phyloP scores from a whole-genome alignment of 1,140 invertebrate species.

The Plodia interpunctella region DNA sequence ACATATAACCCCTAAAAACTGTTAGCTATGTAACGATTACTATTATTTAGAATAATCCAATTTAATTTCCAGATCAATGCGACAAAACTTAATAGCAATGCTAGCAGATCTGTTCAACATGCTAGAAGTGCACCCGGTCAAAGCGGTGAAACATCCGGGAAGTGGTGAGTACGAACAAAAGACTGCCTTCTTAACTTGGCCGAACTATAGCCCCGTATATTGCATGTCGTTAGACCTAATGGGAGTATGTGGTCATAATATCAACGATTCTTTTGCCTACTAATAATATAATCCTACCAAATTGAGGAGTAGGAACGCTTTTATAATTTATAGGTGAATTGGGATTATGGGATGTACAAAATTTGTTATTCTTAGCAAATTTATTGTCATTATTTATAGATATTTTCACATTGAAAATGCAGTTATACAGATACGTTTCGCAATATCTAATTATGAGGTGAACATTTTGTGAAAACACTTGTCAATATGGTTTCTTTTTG shows the following conservation, averaged over 20 bases:
- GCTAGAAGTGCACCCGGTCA: constrained; percentile 94
- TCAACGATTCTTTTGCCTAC: constrained; percentile 62
- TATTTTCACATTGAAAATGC: too few relatives aligned
- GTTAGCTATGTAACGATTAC: too few relatives aligned
- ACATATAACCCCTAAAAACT: too few relatives aligned
- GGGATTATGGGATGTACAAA: constrained; percentile 6
- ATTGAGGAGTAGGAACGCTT: constrained; percentile 32
- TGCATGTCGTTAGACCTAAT: constrained; percentile 61
- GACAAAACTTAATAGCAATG: constrained; percentile 95
- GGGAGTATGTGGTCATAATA: constrained; percentile 77
- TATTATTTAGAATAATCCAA: not conserved
- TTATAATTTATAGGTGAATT: constrained; percentile 12
- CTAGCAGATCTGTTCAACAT: constrained; percentile 97
- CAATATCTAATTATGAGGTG: too few relatives aligned
- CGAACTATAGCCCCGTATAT: constrained; percentile 41
- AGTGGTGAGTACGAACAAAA: constrained; percentile 54
- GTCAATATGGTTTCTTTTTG: too few relatives aligned
- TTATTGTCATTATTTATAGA: too few relatives aligned
- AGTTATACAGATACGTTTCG: too few relatives aligned
- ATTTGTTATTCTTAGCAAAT: not conserved
- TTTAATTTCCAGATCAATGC: constrained; percentile 84
- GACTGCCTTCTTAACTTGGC: constrained; percentile 9
- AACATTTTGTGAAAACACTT: too few relatives aligned
- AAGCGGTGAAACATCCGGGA: constrained; percentile 90
- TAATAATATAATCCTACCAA: constrained; percentile 37